These are phyloP conservation scores for Rattus rattus DNA, from an alignment of 2,113 vertebrate genomes.

Conservation along the genomic window DNA sequence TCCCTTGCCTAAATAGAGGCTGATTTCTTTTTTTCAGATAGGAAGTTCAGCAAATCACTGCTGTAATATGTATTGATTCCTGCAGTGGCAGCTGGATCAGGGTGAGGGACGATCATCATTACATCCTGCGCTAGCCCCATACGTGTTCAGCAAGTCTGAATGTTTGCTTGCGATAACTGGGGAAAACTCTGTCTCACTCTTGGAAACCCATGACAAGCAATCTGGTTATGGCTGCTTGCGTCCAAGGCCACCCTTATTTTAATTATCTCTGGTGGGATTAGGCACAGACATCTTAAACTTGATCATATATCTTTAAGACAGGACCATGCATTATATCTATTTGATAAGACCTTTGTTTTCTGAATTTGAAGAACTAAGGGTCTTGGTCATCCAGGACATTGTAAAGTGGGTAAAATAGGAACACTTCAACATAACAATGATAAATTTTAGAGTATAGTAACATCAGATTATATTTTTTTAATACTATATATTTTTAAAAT, in stretches of 20 bases:
- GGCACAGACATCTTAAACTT: not conserved
- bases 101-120: constrained; percentile 16
- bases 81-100: constrained; percentile 47
- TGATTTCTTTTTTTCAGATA: constrained; percentile 48
- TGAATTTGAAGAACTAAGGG: not conserved
- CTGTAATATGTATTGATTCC: constrained; percentile 56
- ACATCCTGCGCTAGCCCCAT: constrained; percentile 31
- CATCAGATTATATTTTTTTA: not conserved
- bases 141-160: constrained; percentile 19
- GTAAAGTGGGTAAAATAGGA: not conserved
- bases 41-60: constrained; percentile 61
- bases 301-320: not conserved
- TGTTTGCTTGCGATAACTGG: constrained; percentile 41
- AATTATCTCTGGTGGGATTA: not conserved
- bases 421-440: not conserved
- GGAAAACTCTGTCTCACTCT: not conserved
- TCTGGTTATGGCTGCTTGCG: constrained; percentile 9
- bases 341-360: not conserved
- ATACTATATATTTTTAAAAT: no score
- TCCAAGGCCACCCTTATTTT: not conserved
- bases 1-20: constrained; percentile 41
- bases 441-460: not conserved
- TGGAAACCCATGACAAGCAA: not conserved
- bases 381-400: not conserved
- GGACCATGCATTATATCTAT: not conserved